These are phyloP conservation scores for Metaphire vulgaris DNA, from an alignment of 1,140 invertebrate species.

Conservation along the genomic window DNA sequence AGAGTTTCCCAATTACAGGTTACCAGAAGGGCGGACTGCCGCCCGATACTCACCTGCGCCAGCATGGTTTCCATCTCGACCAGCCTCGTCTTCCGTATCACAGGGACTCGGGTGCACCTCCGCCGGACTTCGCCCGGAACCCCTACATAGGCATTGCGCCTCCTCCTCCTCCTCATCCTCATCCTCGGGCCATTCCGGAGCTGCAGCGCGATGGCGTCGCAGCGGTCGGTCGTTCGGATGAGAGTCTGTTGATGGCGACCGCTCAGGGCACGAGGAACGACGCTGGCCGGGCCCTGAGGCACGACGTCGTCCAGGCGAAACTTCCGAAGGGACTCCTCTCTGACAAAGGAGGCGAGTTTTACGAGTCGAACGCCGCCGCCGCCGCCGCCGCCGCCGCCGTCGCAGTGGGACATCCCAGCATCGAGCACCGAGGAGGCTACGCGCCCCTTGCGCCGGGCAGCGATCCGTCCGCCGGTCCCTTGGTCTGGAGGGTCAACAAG, in stretches of 20 bases:
- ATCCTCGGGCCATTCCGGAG: neutral
- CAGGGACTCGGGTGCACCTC: neutral
- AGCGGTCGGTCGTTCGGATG: too few species aligned
- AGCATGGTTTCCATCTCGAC: neutral
- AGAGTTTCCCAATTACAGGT: neutral
- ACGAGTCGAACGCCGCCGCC: too few species aligned
- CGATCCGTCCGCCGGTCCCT: neutral
- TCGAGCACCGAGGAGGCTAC: neutral
- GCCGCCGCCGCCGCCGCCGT: too few species aligned
- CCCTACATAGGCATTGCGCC: neutral
- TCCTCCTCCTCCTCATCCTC: neutral
- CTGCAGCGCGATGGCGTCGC: neutral
- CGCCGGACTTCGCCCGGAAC: neutral
- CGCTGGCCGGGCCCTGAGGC: too few species aligned
- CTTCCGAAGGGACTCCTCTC: too few species aligned
- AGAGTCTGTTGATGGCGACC: too few species aligned
- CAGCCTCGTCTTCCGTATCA: neutral
- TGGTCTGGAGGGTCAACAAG: neutral
- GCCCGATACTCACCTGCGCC: neutral
- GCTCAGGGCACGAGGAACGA: too few species aligned
- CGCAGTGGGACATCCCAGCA: neutral
- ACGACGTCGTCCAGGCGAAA: too few species aligned
- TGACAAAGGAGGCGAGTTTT: too few species aligned
- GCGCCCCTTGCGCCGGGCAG: neutral
- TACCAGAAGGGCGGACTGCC: neutral